A percentile compares a stretch with the other conserved stretches of the same genome.
phyloP scores from a whole-genome alignment of 2,888 invertebrate species.

The Laothoe populi region DNA sequence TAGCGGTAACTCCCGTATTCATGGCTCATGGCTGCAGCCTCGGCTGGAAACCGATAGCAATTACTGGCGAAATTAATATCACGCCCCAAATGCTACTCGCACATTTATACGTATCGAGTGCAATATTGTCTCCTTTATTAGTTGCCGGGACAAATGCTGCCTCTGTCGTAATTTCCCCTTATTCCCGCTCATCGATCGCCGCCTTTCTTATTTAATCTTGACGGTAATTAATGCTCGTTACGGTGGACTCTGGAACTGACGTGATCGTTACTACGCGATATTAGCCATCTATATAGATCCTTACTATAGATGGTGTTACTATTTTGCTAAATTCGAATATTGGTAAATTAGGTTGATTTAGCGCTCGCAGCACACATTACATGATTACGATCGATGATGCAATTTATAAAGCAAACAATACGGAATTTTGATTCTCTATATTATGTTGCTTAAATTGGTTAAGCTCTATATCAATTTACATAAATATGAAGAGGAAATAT shows the following conservation, averaged over 20 bases:
- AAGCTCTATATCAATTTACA: constrained; percentile 29
- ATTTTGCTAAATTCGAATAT: constrained; percentile 33
- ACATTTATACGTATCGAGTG: constrained; percentile 84
- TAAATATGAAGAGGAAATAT: constrained; percentile 14
- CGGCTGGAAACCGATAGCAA: constrained; percentile 82
- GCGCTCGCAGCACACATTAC: constrained; percentile 23
- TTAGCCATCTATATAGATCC: constrained; percentile 27
- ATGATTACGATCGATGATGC: constrained; percentile 49
- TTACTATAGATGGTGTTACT: constrained; percentile 24
- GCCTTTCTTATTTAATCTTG: constrained; percentile 79
- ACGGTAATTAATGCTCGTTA: constrained; percentile 76
- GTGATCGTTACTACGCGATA: constrained; percentile 38
- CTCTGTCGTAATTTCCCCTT: constrained; percentile 73
- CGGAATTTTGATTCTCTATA: constrained; percentile 46
- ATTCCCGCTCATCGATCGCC: constrained; percentile 66
- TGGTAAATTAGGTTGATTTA: constrained; percentile 23
- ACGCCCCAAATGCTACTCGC: constrained; percentile 82
- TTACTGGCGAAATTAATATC: constrained; percentile 84
- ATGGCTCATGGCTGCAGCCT: constrained; percentile 82
- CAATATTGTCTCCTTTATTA: constrained; percentile 85
- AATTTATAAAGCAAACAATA: constrained; percentile 52
- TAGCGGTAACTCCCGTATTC: constrained; percentile 84
- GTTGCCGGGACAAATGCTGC: constrained; percentile 80
- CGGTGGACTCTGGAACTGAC: constrained; percentile 47
- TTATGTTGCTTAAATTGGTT: constrained; percentile 40